Evolutionary conservation across 2,888 invertebrate species (phyloP).

Genomic region (Nymphalis urticae): DNA sequence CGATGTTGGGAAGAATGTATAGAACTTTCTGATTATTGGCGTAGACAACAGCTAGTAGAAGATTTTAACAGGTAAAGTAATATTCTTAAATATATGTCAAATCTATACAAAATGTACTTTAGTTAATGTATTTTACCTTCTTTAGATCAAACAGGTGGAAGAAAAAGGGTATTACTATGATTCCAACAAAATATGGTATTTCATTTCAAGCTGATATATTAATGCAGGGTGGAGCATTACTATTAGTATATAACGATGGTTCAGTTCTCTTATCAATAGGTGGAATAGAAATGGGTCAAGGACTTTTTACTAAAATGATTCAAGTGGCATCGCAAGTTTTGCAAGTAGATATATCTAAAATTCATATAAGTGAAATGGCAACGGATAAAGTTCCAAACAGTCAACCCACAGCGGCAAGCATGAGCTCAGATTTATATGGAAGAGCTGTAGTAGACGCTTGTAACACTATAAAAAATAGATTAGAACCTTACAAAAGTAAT

Average conservation of each 20-base stretch:
- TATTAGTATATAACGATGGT: conserved; percentile 89
- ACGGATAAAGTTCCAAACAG: conserved; percentile 93
- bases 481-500: conserved; percentile 84
- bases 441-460: conserved; percentile 91
- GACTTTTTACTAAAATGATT: conserved; percentile 93
- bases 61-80: conserved; percentile 85
- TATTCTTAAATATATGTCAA: neutral
- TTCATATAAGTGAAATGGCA: conserved; percentile 87
- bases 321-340: conserved; percentile 88
- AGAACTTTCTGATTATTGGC: conserved; percentile 82
- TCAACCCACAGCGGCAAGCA: conserved; percentile 89
- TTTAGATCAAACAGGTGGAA: conserved; percentile 86
- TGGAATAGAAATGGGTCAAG: conserved; percentile 96
- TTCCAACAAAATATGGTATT: conserved; percentile 90
- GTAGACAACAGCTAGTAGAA: conserved; percentile 81
- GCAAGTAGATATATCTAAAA: conserved; percentile 82
- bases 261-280: conserved; percentile 90
- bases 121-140: conserved; percentile 3
- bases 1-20: conserved; percentile 91
- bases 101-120: neutral
- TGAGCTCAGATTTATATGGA: conserved; percentile 90
- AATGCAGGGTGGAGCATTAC: conserved; percentile 89
- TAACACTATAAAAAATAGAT: conserved; percentile 82
- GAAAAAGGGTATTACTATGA: conserved; percentile 87
- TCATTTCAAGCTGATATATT: conserved; percentile 84